Evolutionary conservation across 1,140 invertebrate species (phyloP).

Genomic region (Nilaparvata lugens): DNA sequence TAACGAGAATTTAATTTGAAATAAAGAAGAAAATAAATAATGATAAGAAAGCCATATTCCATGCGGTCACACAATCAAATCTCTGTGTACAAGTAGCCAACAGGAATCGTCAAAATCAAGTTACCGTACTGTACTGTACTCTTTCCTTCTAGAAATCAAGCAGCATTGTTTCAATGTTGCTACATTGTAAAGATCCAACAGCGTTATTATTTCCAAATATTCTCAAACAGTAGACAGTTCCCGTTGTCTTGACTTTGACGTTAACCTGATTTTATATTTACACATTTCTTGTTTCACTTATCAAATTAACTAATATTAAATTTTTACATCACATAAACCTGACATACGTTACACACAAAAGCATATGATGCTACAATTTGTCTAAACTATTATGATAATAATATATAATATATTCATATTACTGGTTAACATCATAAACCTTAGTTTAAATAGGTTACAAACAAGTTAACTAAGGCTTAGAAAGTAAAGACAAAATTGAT

Average conservation of each 20-base stretch:
- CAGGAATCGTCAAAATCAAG: not conserved
- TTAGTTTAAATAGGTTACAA: constrained; percentile 22
- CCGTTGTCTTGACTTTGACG: not conserved
- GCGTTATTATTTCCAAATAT: not conserved
- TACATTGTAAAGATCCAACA: not conserved
- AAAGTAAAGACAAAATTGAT: too few species aligned
- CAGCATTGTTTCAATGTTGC: not conserved
- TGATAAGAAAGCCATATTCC: too few species aligned
- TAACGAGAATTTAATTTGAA: constrained; percentile 6
- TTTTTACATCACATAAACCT: constrained; percentile 18
- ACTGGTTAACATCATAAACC: constrained; percentile 24
- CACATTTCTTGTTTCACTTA: constrained; percentile 8
- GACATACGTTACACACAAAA: constrained; percentile 11
- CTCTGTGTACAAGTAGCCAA: not conserved
- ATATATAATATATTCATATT: constrained; percentile 20
- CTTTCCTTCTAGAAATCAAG: not conserved
- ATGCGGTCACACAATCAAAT: not conserved
- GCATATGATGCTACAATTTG: constrained; percentile 20
- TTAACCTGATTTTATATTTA: constrained; percentile 13
- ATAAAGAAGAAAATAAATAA: not conserved
- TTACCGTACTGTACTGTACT: not conserved
- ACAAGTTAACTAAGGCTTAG: constrained; percentile 20
- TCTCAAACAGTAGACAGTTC: not conserved
- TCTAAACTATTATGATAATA: constrained; percentile 19
- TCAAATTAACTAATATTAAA: constrained; percentile 3